phyloP scores from a whole-genome alignment of 2,797 vertebrate genomes.

The Pipistrellus kuhlii region DNA sequence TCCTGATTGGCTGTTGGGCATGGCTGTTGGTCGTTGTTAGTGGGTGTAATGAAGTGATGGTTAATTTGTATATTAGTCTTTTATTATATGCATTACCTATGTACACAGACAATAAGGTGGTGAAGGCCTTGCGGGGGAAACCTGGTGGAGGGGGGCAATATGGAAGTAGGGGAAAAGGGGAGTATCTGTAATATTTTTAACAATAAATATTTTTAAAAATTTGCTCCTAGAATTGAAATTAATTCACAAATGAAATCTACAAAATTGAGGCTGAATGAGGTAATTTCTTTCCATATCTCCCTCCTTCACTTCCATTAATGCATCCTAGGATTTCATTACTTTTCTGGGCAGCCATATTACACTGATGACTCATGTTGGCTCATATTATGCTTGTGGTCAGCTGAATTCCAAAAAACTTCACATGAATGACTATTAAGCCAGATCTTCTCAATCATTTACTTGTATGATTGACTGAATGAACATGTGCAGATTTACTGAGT shows the following conservation, averaged over 20 bases:
- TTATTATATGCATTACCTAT: no score
- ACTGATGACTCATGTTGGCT: conserved; percentile 55
- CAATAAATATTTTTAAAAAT: background rate
- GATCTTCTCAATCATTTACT: conserved; percentile 21
- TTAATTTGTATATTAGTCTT: no score
- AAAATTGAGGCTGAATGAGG: background rate
- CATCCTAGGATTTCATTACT: conserved; percentile 5
- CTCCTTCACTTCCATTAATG: background rate
- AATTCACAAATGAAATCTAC: conserved; percentile 19
- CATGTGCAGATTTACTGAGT: conserved; percentile 49
- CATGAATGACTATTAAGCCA: conserved; percentile 26
- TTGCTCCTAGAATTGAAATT: conserved; percentile 16
- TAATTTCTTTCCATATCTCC: conserved; percentile 10
- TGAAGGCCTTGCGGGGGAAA: no score
- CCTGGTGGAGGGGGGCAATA: no score
- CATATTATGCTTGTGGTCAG: background rate
- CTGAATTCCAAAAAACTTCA: conserved; percentile 58
- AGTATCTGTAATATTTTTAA: no score
- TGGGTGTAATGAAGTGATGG: no score
- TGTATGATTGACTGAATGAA: conserved; percentile 48
- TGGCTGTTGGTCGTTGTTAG: no score
- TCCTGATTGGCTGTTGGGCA: no score
- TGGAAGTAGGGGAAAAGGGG: no score
- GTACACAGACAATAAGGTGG: no score
- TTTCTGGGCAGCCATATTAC: background rate